Percentiles rank a stretch among this genome's conserved stretches.
Evolutionary conservation across 1,140 invertebrate species (phyloP).

Genomic region (Sitobion miscanthi): DNA sequence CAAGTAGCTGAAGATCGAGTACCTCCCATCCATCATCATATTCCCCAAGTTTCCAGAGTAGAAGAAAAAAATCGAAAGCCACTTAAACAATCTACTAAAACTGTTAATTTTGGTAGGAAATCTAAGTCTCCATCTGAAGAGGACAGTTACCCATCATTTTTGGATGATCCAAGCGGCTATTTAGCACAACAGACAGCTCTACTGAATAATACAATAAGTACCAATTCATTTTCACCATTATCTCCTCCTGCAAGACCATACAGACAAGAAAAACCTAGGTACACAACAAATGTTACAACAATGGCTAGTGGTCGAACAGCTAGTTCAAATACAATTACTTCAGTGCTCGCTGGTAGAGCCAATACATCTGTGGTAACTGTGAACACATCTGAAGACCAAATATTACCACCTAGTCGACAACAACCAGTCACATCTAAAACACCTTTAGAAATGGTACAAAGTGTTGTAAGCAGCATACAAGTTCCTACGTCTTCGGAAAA

Average conservation of each 20-base stretch:
- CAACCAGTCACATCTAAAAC: slow-evolving; percentile 67
- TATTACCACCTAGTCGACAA: slow-evolving; percentile 25
- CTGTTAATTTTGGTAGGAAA: slow-evolving; percentile 64
- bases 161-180: slow-evolving; percentile 89
- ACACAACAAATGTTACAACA: slow-evolving; percentile 67
- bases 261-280: slow-evolving; percentile 38
- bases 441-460: slow-evolving; percentile 80
- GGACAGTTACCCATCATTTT: slow-evolving; percentile 71
- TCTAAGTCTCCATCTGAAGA: slow-evolving; percentile 64
- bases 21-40: slow-evolving; percentile 72
- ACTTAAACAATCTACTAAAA: slow-evolving; percentile 28
- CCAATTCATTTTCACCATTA: slow-evolving; percentile 46
- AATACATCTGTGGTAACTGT: slow-evolving; percentile 78
- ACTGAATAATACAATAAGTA: slow-evolving; percentile 77
- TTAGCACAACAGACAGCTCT: slow-evolving; percentile 84
- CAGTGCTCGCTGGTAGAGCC: slow-evolving; percentile 75
- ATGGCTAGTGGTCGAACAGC: slow-evolving; percentile 78
- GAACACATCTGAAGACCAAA: slow-evolving; percentile 61
- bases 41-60: slow-evolving; percentile 2
- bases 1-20: slow-evolving; percentile 67
- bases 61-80: slow-evolving; percentile 52
- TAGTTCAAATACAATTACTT: slow-evolving; percentile 78
- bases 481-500: slow-evolving; percentile 50
- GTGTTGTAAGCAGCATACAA: slow-evolving; percentile 78
- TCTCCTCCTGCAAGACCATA: slow-evolving; percentile 41